A percentile compares a stretch with the other conserved stretches of the same genome.
Evolutionary conservation across 1,140 invertebrate genomes (phyloP).

Genomic region (Acromyrmex heyeri): DNA sequence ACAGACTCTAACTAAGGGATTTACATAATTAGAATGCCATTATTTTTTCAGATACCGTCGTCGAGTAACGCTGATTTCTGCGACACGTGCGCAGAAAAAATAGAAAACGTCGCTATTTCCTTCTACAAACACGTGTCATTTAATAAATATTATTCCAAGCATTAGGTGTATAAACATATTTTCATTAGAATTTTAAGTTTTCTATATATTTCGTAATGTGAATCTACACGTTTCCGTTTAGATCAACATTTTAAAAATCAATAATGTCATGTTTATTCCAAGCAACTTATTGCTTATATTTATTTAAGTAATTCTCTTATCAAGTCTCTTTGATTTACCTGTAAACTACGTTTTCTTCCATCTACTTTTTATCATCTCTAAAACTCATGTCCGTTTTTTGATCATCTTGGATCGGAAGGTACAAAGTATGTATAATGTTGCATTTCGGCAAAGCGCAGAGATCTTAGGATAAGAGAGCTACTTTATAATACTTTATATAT

Average conservation of each 20-base stretch:
- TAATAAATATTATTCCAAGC: conserved; percentile 35
- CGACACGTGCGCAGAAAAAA: conserved; percentile 79
- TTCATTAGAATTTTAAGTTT: neutral
- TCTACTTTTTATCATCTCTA: neutral
- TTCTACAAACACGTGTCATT: conserved; percentile 26
- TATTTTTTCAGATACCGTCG: conserved; percentile 81
- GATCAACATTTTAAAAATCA: neutral
- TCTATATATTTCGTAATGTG: neutral
- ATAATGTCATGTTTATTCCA: neutral
- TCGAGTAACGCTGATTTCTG: conserved; percentile 64
- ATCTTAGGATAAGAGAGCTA: conserved; percentile 37
- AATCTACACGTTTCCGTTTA: neutral
- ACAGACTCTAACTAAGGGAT: conserved; percentile 75
- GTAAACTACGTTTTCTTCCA: neutral
- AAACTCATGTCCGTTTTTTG: neutral
- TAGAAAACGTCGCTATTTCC: conserved; percentile 53
- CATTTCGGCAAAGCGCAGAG: conserved; percentile 26
- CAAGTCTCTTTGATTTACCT: neutral
- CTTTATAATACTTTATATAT: conserved; percentile 47
- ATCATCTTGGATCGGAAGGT: neutral
- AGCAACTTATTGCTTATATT: neutral
- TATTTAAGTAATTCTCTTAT: neutral
- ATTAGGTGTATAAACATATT: neutral
- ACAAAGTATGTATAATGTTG: neutral
- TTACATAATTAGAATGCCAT: conserved; percentile 83